These are phyloP conservation scores for Cantharis flavilabris DNA, from an alignment of 2,888 invertebrate species.

Conservation along the genomic window DNA sequence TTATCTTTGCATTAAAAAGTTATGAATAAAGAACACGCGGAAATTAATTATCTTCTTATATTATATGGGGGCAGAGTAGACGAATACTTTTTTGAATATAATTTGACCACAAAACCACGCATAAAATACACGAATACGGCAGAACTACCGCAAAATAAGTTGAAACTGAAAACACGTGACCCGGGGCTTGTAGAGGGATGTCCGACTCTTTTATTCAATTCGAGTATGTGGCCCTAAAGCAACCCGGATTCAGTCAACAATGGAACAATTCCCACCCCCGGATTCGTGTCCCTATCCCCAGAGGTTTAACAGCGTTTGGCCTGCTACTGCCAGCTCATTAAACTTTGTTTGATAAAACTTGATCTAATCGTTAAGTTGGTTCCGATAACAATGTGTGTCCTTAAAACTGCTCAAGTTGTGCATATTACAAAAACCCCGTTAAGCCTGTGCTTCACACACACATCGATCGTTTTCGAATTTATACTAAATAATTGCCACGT, in stretches of 20 bases:
- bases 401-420: conserved; percentile 26
- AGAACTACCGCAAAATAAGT: conserved; percentile 33
- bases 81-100: conserved; percentile 7
- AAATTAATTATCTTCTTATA: conserved; percentile 11
- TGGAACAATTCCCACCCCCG: conserved; percentile 38
- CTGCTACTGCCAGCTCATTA: conserved; percentile 46
- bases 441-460: neutral
- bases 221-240: conserved; percentile 38
- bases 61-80: neutral
- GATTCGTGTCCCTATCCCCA: conserved; percentile 32
- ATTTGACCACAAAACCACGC: conserved; percentile 23
- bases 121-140: conserved; percentile 20
- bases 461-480: neutral
- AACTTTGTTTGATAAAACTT: conserved; percentile 47
- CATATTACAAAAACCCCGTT: conserved; percentile 3
- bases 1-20: neutral
- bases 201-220: conserved; percentile 38
- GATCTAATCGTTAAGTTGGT: conserved; percentile 41
- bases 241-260: conserved; percentile 40
- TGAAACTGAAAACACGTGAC: conserved; percentile 37
- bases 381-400: conserved; percentile 41
- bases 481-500: neutral
- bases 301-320: conserved; percentile 30
- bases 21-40: neutral
- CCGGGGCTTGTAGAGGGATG: conserved; percentile 33